Evolutionary conservation across 2,113 vertebrate genomes (phyloP).

Genomic region (Reinhardtius hippoglossoides): DNA sequence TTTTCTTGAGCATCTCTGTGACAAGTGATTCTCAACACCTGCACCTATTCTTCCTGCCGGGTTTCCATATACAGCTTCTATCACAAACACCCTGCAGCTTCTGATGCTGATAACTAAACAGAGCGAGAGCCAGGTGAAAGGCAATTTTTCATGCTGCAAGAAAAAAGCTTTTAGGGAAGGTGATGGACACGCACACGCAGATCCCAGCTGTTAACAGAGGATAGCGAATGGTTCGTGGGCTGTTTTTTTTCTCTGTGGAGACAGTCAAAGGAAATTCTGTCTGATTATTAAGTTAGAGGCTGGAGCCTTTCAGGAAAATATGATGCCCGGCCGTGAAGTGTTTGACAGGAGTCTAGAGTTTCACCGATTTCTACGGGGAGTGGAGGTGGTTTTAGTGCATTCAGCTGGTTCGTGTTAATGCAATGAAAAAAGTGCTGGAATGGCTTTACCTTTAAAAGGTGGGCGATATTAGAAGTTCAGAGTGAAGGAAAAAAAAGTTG

Average conservation of each 20-base stretch:
- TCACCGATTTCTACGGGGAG: conserved; percentile 11
- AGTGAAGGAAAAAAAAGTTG: background rate
- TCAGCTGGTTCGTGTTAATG: conserved; percentile 56
- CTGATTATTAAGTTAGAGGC: conserved; percentile 50
- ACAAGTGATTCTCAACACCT: conserved; percentile 29
- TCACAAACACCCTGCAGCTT: conserved; percentile 26
- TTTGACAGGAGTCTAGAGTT: conserved; percentile 41
- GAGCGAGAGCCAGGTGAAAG: conserved; percentile 28
- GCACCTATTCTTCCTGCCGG: background rate
- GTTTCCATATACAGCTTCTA: conserved; percentile 21
- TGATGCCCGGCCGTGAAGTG: conserved; percentile 30
- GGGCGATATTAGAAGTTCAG: conserved; percentile 10
- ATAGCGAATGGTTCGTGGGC: conserved; percentile 25
- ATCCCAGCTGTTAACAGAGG: conserved; percentile 23
- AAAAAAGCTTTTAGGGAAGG: conserved; percentile 14
- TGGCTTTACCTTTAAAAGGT: conserved; percentile 31
- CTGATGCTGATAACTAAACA: conserved; percentile 10
- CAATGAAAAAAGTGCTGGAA: conserved; percentile 45
- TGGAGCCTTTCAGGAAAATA: conserved; percentile 39
- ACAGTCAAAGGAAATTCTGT: conserved; percentile 21
- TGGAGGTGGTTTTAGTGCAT: background rate
- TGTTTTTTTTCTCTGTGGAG: conserved; percentile 23
- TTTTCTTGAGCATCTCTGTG: background rate
- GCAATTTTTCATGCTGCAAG: conserved; percentile 31
- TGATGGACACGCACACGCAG: conserved; percentile 13